Conservation (phyloP, 2,888 invertebrate genomes). For the Dioctria linearis region DNA sequence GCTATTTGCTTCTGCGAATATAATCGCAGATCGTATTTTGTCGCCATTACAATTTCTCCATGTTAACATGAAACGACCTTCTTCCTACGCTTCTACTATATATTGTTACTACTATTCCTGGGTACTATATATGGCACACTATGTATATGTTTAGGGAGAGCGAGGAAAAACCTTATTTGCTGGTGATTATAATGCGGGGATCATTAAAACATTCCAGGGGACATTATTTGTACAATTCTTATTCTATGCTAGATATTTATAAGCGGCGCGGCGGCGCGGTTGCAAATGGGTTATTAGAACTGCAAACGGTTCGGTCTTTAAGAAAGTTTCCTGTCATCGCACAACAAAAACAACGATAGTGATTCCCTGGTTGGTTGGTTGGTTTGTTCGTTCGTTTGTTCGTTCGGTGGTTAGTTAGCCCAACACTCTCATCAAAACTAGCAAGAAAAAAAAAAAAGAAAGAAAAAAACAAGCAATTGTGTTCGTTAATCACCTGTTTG, state of each 20-base stretch:
- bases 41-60: slow-evolving; percentile 48
- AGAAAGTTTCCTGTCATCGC: slow-evolving; percentile 25
- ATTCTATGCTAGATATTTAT: not conserved
- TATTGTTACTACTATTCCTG: not conserved
- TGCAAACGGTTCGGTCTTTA: slow-evolving; percentile 6
- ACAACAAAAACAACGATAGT: not conserved
- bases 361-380: not conserved
- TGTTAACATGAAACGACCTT: slow-evolving; percentile 42
- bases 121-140: not conserved
- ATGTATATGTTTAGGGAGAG: not conserved
- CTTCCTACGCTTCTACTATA: slow-evolving; percentile 45
- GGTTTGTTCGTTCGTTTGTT: too few species aligned
- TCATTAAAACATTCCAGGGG: slow-evolving; percentile 47
- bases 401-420: not conserved
- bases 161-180: not conserved
- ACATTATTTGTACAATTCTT: slow-evolving; percentile 39
- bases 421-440: slow-evolving; percentile 20
- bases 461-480: slow-evolving; percentile 18
- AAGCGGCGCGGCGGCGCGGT: not conserved
- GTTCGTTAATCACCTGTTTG: slow-evolving; percentile 42
- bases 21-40: slow-evolving; percentile 53
- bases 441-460: not conserved
- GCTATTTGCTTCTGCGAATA: slow-evolving; percentile 49
- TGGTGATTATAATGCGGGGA: slow-evolving; percentile 22
- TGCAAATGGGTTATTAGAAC: slow-evolving; percentile 52